phyloP scores from a whole-genome alignment of 2,113 vertebrate species.

The Dipodomys ordii region DNA sequence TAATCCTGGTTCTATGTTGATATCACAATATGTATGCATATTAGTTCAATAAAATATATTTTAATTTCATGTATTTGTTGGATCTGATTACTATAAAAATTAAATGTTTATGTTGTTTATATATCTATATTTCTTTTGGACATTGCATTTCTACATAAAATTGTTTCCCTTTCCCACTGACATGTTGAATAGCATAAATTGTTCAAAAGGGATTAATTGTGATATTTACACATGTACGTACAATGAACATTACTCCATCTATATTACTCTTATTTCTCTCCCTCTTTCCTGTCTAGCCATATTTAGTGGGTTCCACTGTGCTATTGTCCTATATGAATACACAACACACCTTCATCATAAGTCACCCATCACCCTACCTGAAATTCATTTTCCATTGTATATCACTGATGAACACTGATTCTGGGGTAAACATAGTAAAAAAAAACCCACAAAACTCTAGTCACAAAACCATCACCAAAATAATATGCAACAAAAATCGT shows the following conservation, averaged over 20 bases:
- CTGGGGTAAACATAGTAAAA: background rate
- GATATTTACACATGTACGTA: no score
- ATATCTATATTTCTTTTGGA: background rate
- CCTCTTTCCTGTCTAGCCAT: no score
- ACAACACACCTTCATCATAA: no score
- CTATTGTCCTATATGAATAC: no score
- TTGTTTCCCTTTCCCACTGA: no score
- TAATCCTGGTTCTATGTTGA: background rate
- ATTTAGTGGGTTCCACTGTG: no score
- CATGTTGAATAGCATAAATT: no score
- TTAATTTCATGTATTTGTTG: background rate
- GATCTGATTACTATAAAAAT: background rate
- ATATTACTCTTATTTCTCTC: no score
- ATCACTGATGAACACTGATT: background rate
- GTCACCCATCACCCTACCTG: background rate
- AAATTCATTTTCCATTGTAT: constrained; percentile 3
- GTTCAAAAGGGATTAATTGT: no score
- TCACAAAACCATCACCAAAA: background rate
- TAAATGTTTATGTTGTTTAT: background rate
- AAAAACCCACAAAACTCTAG: background rate
- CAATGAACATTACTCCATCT: no score
- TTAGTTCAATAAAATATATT: constrained; percentile 17
- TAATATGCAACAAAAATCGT: background rate
- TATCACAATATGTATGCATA: constrained; percentile 18
- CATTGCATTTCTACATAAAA: background rate